phyloP scores from a whole-genome alignment of 1,140 invertebrate species.

The Hylaeus volcanicus region DNA sequence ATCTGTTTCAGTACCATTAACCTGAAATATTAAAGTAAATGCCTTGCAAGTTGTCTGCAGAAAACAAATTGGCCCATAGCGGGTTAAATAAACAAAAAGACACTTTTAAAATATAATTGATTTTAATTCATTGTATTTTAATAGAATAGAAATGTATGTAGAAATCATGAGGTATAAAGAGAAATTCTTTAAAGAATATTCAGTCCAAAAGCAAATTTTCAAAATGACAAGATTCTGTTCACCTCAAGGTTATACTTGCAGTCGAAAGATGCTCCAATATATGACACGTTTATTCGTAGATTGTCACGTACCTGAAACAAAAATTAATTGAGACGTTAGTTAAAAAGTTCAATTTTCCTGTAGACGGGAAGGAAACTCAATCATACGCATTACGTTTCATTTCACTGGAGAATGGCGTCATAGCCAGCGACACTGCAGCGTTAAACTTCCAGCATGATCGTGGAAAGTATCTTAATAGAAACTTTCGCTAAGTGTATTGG shows the following conservation, averaged over 20 bases:
- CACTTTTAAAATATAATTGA: no score
- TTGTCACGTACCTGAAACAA: slow-evolving; percentile 31
- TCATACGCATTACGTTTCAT: neutral
- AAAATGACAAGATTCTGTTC: neutral
- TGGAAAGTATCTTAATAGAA: slow-evolving; percentile 26
- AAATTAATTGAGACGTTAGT: slow-evolving; percentile 6
- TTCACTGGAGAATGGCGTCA: neutral
- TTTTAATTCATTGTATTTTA: no score
- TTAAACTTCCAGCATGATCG: neutral
- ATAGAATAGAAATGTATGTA: neutral
- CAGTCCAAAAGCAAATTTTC: neutral
- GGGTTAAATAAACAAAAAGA: no score
- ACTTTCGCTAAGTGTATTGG: slow-evolving; percentile 5
- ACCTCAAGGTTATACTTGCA: slow-evolving; percentile 6
- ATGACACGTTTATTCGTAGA: neutral
- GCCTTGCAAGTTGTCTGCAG: no score
- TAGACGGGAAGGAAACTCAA: no score
- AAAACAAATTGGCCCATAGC: no score
- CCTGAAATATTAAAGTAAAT: no score
- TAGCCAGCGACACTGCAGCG: neutral
- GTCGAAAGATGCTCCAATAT: neutral
- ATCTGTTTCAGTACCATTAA: no score
- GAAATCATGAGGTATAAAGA: neutral
- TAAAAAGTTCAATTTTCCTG: no score
- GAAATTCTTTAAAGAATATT: neutral